Evolutionary conservation across 37 sponge, comb jelly and placozoan genomes (phyloP).

Genomic region (Diacarnus erythraeanus): DNA sequence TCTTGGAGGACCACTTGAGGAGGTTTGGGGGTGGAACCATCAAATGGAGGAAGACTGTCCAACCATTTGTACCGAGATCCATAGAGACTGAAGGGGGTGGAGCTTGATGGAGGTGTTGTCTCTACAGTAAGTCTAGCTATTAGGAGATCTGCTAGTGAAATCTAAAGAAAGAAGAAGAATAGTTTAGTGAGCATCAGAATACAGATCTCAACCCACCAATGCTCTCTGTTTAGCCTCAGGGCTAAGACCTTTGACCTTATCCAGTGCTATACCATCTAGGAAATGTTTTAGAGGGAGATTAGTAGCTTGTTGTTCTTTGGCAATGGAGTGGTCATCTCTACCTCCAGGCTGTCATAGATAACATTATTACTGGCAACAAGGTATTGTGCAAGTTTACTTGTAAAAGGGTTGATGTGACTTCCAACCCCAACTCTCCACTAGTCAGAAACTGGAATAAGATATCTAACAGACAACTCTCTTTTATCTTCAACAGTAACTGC

Average conservation of each 20-base stretch:
- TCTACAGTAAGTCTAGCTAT: constrained; percentile 3
- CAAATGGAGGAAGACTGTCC: constrained; percentile 44
- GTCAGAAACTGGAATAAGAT: constrained; percentile 8
- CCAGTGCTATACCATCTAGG: constrained; percentile 22
- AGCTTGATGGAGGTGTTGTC: constrained; percentile 3
- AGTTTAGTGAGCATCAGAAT: neutral
- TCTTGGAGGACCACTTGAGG: constrained; percentile 17
- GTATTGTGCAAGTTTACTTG: too few relatives aligned
- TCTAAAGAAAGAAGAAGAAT: neutral
- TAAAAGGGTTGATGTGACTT: constrained; percentile 15
- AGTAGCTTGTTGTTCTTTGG: neutral
- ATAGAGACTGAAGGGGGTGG: constrained; percentile 33
- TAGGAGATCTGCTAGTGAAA: constrained; percentile 23
- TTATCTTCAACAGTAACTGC: neutral
- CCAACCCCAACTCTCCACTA: neutral
- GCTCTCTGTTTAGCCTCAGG: neutral
- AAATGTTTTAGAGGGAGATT: constrained; percentile 29
- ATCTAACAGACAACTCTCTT: constrained; percentile 24
- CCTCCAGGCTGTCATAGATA: neutral
- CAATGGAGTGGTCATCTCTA: too few relatives aligned
- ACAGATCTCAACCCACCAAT: constrained; percentile 17
- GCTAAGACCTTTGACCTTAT: neutral
- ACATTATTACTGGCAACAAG: neutral
- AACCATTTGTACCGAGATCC: constrained; percentile 49
- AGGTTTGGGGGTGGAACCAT: constrained; percentile 2